Conservation (phyloP, 2,797 vertebrate species). For the Lophotriccus pileatus region DNA sequence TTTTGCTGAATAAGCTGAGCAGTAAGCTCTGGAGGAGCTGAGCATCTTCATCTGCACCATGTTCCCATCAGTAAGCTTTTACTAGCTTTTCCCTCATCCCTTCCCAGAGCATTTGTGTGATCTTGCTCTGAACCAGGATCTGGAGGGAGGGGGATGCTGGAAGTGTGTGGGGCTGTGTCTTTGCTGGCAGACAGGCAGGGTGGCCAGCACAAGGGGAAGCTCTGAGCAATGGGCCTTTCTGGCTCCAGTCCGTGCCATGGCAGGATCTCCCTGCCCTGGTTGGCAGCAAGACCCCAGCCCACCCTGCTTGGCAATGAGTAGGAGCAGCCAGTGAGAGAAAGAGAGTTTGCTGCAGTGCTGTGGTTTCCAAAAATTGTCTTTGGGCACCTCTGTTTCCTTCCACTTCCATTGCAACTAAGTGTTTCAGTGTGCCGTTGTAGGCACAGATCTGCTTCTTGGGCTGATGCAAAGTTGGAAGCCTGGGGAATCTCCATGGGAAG, state of each 20-base stretch:
- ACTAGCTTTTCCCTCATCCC: not conserved
- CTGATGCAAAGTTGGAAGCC: not conserved
- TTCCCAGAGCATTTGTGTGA: not conserved
- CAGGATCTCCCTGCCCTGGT: not conserved
- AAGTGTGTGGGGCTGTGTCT: not conserved
- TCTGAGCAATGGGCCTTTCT: not conserved
- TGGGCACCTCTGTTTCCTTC: not conserved
- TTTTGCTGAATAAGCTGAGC: not conserved
- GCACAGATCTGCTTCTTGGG: not conserved
- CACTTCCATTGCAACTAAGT: not conserved
- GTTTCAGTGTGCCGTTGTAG: not conserved
- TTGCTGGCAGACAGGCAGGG: accelerated
- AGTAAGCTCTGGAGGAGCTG: not conserved
- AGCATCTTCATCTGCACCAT: not conserved
- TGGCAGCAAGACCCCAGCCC: not conserved
- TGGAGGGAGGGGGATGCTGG: not conserved
- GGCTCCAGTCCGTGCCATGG: not conserved
- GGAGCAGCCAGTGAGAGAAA: not conserved
- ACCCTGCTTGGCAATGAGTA: not conserved
- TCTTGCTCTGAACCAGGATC: not conserved
- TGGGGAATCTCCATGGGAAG: not conserved
- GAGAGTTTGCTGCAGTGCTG: not conserved
- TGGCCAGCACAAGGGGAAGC: not conserved
- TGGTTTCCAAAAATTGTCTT: not conserved
- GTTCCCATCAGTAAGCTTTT: not conserved